phyloP scores from a whole-genome alignment of 2,113 vertebrate species.

The Sisor rabdophorus region DNA sequence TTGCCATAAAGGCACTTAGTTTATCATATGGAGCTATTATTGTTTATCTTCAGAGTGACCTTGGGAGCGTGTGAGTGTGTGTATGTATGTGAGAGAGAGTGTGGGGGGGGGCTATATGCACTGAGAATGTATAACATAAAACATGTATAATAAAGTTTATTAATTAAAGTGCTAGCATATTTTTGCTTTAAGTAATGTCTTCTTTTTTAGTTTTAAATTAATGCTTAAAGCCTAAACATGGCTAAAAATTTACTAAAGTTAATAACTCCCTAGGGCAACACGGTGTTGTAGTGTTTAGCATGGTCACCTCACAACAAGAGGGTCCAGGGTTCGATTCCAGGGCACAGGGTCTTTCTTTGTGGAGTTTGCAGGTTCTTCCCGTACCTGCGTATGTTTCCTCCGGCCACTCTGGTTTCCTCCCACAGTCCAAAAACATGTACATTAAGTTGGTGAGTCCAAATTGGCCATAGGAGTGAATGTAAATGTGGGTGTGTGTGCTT shows the following conservation, averaged over 20 bases:
- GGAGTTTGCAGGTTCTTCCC: too few relatives aligned
- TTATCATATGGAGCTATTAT: conserved; percentile 25
- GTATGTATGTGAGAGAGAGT: not conserved
- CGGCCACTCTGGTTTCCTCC: too few relatives aligned
- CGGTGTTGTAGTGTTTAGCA: too few relatives aligned
- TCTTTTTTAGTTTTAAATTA: not conserved
- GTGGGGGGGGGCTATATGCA: not conserved
- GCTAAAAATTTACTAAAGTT: not conserved
- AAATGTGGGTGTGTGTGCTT: too few relatives aligned
- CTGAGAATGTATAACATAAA: not conserved
- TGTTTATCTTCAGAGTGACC: conserved; percentile 37
- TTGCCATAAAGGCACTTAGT: conserved; percentile 29
- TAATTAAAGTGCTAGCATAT: not conserved
- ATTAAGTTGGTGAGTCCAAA: too few relatives aligned
- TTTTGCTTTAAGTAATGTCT: not conserved
- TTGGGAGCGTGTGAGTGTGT: conserved; percentile 30
- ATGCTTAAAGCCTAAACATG: not conserved
- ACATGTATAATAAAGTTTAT: not conserved
- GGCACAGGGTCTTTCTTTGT: too few relatives aligned
- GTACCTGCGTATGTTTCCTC: too few relatives aligned
- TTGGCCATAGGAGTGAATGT: too few relatives aligned
- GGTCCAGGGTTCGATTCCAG: too few relatives aligned
- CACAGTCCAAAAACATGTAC: too few relatives aligned
- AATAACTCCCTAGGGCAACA: too few relatives aligned
- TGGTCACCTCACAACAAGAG: too few relatives aligned